phyloP scores from a whole-genome alignment of 2,113 vertebrate species.

The Aythya baeri region DNA sequence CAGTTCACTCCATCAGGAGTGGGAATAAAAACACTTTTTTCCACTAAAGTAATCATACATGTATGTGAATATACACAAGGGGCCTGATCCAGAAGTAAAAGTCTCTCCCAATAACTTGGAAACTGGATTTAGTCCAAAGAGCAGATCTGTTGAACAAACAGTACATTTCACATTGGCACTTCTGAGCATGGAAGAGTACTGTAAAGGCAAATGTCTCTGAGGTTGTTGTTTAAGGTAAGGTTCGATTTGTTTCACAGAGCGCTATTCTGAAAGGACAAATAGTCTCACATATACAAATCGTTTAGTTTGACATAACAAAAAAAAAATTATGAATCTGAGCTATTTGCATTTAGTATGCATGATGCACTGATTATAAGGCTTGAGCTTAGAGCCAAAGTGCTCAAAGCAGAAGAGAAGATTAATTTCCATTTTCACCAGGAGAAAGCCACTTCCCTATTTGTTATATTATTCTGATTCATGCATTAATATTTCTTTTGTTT shows the following conservation, averaged over 20 bases:
- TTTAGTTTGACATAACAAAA: neutral
- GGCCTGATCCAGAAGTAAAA: conserved; percentile 39
- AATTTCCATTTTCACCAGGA: neutral
- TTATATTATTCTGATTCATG: conserved; percentile 18
- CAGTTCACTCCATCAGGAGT: conserved; percentile 21
- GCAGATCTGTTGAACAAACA: neutral
- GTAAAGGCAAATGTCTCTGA: neutral
- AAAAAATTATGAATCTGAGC: neutral
- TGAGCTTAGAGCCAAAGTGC: conserved; percentile 17
- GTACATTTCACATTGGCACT: neutral
- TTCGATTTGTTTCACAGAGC: neutral
- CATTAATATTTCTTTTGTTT: neutral
- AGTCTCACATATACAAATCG: neutral
- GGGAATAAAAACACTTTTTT: conserved; percentile 59
- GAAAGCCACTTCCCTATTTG: neutral
- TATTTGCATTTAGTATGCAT: neutral
- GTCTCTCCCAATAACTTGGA: conserved; percentile 22
- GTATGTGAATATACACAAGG: conserved; percentile 36
- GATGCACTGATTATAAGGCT: neutral
- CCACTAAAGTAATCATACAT: conserved; percentile 41
- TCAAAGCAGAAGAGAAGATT: conserved; percentile 25
- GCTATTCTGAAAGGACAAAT: neutral
- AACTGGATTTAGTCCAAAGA: conserved; percentile 26
- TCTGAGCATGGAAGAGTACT: neutral
- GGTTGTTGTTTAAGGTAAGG: neutral